Evolutionary conservation across 64 coral and sea anemone species (phyloP), one percentile per base, ranked within the genome.

Genomic region (Porites australiensis): DNA sequence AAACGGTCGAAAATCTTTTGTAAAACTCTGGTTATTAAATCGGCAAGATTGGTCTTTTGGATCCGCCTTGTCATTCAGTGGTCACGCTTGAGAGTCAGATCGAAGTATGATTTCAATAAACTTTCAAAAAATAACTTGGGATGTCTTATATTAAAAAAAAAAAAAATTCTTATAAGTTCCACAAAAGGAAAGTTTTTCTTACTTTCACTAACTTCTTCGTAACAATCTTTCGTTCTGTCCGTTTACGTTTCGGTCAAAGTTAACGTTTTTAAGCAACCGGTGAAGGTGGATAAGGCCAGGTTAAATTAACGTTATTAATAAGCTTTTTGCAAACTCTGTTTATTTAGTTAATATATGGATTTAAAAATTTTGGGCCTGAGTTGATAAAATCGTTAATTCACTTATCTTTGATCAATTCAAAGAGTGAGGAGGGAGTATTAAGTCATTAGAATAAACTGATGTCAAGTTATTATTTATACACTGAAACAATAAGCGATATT

Each of bases 311-410:
- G 75, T 78, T 55, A 57, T 55, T 19, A 57, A 50, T 3, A 18
- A 54, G 27, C 27, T 37, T 37, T 37, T 12, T 78, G 75, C 22
- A 6, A 22, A 5, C 7, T 7, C 1, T 78, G 75, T 78, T 78
- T 21, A 78, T 78, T 78, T 77, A 77, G 16, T 77, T 77, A 77
- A 77, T 77, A n/a, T 77, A 15, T 53, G 6, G 46, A n/a, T 53
- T 18, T 77, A 53, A 4, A 8, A 50, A 7, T 55, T 77, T 19
- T 14, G 47, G 18, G 5, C 4, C 15, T 77, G 18, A 50, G 47
- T 64, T 64, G 62, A 64, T 19, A 64, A 19, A 4, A 64, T 64
- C 62, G 13, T 12, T 19, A 64, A 5, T 64, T 12, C 0, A 64
- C 62, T 64, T 19, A 64, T 14, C 62, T 64, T 64, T 64, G 4